Base-by-base conservation (phyloP, 2,888 invertebrate genomes). In the Poecilus cupreus region DNA sequence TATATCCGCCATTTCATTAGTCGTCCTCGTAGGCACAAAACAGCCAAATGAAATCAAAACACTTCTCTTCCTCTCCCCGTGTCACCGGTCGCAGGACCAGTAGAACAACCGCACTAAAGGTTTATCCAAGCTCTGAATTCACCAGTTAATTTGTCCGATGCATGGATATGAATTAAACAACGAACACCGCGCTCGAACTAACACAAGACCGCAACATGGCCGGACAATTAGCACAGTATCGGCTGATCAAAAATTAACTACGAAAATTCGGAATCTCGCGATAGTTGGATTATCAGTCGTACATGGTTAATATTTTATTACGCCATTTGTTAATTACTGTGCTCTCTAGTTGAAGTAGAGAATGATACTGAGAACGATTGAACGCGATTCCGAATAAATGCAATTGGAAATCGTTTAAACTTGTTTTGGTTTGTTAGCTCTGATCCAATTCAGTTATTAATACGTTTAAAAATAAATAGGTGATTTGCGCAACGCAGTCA, bases 251-350 rank as follows among this genome's bases (percentile, higher is more conserved):
- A 80, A 80, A 80, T 80, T 54, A 51, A 70, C 39, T n/a, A 16
- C 64, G 46, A 51, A 79, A 80, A 72, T n/a, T 57, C 43, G 51
- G 43, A 13, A 16, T 46, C 57, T 32, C 64, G 46, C 46, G 46
- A 43, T 80, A 72, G 80, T 80, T 80, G 46, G 72, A 72, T 54
- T 80, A 80, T 72, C 57, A 68, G 72, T 51, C 22, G 49, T 37
- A 39, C 57, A 13, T 46, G 51, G 13, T 80, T 72, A 80, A 80
- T 80, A 72, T 72, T 80, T 80, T 72, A 80, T 54, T 37, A 22
- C 10, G n/a, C 43, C 54, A 72, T 80, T 80, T 72, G 32, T n/a
- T 39, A 80, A 70, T 80, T 54, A 72, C 60, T 39, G 32, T 32
- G 8, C 32, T 32, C 32, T 32, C 32, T 32, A 46, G 32, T 32